A percentile compares a stretch with the other conserved stretches of the same genome.
Evolutionary conservation across 2,888 invertebrate species (phyloP).

Genomic region (Enchytraeus crypticus): DNA sequence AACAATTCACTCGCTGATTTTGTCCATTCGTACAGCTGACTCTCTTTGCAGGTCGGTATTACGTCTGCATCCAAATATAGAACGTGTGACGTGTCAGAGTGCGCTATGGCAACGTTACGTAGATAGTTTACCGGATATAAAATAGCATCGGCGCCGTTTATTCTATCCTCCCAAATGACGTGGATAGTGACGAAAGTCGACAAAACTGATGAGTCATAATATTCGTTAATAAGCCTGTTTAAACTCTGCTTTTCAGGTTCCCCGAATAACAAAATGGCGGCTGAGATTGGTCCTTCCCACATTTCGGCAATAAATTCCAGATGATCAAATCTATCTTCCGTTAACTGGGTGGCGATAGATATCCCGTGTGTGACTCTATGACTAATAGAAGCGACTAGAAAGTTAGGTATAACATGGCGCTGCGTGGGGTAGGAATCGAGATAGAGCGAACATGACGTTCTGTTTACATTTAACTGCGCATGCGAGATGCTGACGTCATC

Average conservation of each 20-base stretch:
- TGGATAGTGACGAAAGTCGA: constrained; percentile 8
- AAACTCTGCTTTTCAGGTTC: background rate
- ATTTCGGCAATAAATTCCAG: background rate
- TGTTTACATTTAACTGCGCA: background rate
- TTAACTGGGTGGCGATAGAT: constrained; percentile 17
- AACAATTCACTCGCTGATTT: no score
- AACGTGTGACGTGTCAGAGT: constrained; percentile 6
- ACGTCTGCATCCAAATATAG: constrained; percentile 16
- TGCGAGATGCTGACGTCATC: constrained; percentile 9
- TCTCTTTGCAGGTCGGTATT: constrained; percentile 4
- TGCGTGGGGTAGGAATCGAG: background rate
- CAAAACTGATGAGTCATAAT: background rate
- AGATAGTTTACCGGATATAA: constrained; percentile 15
- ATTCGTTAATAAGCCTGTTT: background rate
- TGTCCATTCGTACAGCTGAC: no score
- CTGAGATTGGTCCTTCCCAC: constrained; percentile 18
- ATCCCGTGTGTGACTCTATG: background rate
- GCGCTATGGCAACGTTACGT: constrained; percentile 11
- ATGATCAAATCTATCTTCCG: constrained; percentile 5
- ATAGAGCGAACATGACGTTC: background rate
- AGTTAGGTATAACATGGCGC: constrained; percentile 2
- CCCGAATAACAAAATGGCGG: constrained; percentile 10
- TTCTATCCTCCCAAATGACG: constrained; percentile 9
- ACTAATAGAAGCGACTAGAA: background rate
- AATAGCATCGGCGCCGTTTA: constrained; percentile 3